A percentile compares a stretch with the other conserved stretches of the same genome.
These are phyloP conservation scores for Blennius ocellaris DNA, from an alignment of 2,113 vertebrate species.

Conservation along the genomic window DNA sequence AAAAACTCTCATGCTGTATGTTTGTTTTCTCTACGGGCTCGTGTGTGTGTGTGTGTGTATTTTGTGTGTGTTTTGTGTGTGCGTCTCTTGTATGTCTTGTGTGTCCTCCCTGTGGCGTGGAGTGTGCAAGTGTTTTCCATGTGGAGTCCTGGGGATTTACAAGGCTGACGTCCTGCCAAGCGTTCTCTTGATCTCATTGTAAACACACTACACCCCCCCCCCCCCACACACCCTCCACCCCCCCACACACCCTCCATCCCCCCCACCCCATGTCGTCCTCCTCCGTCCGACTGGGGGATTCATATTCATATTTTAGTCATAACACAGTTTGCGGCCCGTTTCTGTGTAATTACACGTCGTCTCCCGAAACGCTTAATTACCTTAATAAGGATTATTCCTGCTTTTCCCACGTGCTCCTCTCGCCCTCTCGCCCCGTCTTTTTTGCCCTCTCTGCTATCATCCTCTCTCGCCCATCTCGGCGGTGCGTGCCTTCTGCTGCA, in stretches of 20 bases:
- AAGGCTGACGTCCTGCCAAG: slow-evolving; percentile 66
- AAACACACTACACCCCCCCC: slow-evolving; percentile 44
- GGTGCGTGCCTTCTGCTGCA: slow-evolving; percentile 28
- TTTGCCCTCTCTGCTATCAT: slow-evolving; percentile 23
- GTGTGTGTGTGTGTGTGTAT: slow-evolving; percentile 15
- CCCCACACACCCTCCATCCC: neutral
- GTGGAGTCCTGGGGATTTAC: slow-evolving; percentile 65
- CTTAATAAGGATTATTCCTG: slow-evolving; percentile 65
- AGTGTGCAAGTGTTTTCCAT: slow-evolving; percentile 53
- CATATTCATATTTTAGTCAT: slow-evolving; percentile 62
- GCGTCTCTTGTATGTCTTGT: neutral
- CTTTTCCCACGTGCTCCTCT: slow-evolving; percentile 33
- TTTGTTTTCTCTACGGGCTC: slow-evolving; percentile 42
- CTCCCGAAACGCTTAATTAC: slow-evolving; percentile 71
- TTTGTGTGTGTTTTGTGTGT: slow-evolving; percentile 7
- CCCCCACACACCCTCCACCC: slow-evolving; percentile 23
- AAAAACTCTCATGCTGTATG: slow-evolving; percentile 26
- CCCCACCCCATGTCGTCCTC: neutral
- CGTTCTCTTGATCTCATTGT: slow-evolving; percentile 70
- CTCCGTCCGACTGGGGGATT: slow-evolving; percentile 14
- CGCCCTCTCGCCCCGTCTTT: slow-evolving; percentile 3
- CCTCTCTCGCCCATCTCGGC: slow-evolving; percentile 4
- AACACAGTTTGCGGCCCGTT: slow-evolving; percentile 57
- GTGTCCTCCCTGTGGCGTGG: slow-evolving; percentile 31
- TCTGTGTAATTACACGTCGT: slow-evolving; percentile 67